Percentiles rank a stretch among this genome's conserved stretches.
These are phyloP conservation scores for Drosophila quadrilineata DNA, from an alignment of 1,140 invertebrate genomes.

Conservation along the genomic window DNA sequence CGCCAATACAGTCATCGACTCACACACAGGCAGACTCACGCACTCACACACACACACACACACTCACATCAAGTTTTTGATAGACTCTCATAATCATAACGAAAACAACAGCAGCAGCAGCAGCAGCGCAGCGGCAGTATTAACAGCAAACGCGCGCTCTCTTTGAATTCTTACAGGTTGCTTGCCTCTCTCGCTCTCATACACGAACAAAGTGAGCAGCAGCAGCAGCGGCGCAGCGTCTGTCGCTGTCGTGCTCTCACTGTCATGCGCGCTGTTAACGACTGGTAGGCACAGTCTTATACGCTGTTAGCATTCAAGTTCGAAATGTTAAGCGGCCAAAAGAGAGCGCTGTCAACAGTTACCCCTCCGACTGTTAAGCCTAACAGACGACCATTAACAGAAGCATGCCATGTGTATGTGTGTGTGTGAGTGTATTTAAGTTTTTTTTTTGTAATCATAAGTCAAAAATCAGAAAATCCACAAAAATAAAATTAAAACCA, in stretches of 20 bases:
- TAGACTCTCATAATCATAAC: conserved; percentile 81
- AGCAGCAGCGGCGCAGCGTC: conserved; percentile 21
- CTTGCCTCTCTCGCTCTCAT: conserved; percentile 35
- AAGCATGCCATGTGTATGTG: not conserved
- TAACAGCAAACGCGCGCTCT: conserved; percentile 24
- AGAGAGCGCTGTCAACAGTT: conserved; percentile 3
- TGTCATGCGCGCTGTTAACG: conserved; percentile 35
- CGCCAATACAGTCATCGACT: conserved; percentile 28
- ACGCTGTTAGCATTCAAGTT: conserved; percentile 32
- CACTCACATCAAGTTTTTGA: conserved; percentile 62
- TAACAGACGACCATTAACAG: conserved; percentile 1
- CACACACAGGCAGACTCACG: conserved; percentile 21
- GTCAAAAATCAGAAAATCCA: conserved; percentile 15
- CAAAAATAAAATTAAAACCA: conserved; percentile 1
- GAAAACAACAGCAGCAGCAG: conserved; percentile 66
- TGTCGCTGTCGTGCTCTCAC: conserved; percentile 34
- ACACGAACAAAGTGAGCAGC: not conserved
- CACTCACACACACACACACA: conserved; percentile 21
- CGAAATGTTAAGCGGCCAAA: conserved; percentile 39
- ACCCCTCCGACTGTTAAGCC: conserved; percentile 10
- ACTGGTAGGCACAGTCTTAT: conserved; percentile 66
- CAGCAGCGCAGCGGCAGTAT: conserved; percentile 10
- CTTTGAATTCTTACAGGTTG: conserved; percentile 67
- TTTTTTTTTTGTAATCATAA: conserved; percentile 18
- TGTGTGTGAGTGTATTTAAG: not conserved